Evolutionary conservation across 2,888 invertebrate species (phyloP), one percentile per base, ranked within the genome.

Genomic region (Agrypnus murinus): DNA sequence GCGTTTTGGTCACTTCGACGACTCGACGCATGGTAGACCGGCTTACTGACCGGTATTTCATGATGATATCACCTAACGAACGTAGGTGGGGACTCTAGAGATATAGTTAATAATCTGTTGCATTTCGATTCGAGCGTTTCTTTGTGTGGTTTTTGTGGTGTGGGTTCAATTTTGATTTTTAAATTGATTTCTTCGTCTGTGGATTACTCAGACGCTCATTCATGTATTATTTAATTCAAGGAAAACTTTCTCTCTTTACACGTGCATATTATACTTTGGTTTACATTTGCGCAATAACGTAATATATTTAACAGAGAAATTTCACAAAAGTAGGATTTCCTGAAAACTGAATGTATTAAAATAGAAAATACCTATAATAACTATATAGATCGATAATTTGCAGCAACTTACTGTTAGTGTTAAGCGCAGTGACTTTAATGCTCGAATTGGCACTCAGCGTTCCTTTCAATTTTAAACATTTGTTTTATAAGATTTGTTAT

Each of bases 21-120:
- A 25, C 43, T 38, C 63, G 50, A 67, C 60, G 67, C 67, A 67
- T 66, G 60, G 67, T 58, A 63, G 68, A 68, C 71, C 62, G 67
- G 63, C 66, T 71, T 71, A 67, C 72, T 68, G 72, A 69, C 63
- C 59, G 70, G 70, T 65, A 74, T 53, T 63, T 75, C 72, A 74
- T 73, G 76, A 75, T 77, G 75, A 70, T 45, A 71, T 70, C 74
- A 72, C 64, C 72, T 69, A 66, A 69, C 32, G 25, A 67, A 64
- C 43, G 38, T 58, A 45, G 62, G 64, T 58, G 67, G 68, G 71
- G 67, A 46, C 46, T 48, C 31, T 36, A 17, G 50, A 65, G 65
- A 60, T 70, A 62, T 60, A 62, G 45, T 32, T 34, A 57, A 14
- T 60, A 67, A 62, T 62, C 70, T 66, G 25, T 32, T 62, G 46